phyloP scores from a whole-genome alignment of 2,797 vertebrate genomes.

The Amblyraja radiata region DNA sequence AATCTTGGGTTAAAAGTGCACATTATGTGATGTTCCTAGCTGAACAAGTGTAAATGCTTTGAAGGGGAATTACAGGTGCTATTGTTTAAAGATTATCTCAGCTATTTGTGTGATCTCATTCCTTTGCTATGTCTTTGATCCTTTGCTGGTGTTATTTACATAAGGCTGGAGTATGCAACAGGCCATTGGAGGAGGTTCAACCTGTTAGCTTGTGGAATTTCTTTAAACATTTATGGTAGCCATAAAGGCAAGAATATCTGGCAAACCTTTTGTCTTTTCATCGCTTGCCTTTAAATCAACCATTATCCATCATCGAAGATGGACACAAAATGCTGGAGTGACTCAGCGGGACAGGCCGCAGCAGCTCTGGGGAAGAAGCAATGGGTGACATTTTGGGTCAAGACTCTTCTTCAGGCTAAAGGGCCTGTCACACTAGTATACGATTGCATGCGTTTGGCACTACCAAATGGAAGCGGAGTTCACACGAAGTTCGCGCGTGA shows the following conservation, averaged over 20 bases:
- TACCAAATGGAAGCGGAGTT: no score
- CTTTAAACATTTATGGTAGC: background rate
- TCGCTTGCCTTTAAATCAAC: no score
- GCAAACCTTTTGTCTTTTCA: no score
- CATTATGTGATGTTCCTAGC: background rate
- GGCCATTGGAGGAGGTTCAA: background rate
- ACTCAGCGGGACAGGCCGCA: no score
- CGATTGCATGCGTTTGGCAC: no score
- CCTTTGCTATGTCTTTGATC: constrained; percentile 19
- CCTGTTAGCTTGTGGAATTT: background rate
- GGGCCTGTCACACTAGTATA: no score
- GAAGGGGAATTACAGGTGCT: background rate
- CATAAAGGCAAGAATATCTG: background rate
- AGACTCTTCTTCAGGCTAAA: no score
- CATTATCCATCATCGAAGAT: no score
- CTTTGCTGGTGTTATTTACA: background rate
- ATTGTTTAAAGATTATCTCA: background rate
- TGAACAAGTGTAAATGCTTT: background rate
- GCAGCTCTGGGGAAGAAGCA: no score
- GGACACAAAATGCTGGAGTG: no score
- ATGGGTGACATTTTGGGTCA: no score
- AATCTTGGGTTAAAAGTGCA: background rate
- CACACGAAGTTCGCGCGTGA: no score
- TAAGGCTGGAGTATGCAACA: background rate
- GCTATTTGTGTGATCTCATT: constrained; percentile 21